A percentile compares a stretch with the other conserved stretches of the same genome.
Evolutionary conservation across 2,888 invertebrate species (phyloP).

Genomic region (Megalurothrips usitatus): DNA sequence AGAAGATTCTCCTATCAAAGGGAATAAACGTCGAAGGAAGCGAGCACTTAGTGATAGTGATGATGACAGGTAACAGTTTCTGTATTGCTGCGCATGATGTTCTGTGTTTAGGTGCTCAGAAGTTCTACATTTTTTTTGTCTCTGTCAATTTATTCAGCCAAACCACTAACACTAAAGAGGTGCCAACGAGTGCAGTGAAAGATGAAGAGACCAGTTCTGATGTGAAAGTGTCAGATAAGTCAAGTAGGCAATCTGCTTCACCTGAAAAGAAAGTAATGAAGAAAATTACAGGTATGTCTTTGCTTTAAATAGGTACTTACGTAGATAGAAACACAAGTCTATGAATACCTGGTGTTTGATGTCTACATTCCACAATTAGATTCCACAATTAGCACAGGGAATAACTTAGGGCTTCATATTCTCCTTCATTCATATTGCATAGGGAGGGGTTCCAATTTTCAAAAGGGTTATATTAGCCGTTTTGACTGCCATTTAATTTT

Average conservation of each 20-base stretch:
- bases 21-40: not conserved
- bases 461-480: too few species aligned
- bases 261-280: not conserved
- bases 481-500: not conserved
- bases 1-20: not conserved
- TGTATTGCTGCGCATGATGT: too few species aligned
- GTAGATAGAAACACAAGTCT: too few species aligned
- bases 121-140: too few species aligned
- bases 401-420: not conserved
- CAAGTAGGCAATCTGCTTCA: not conserved
- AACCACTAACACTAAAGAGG: too few species aligned
- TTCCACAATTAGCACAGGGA: too few species aligned
- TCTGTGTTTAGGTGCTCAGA: too few species aligned
- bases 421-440: not conserved
- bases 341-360: too few species aligned
- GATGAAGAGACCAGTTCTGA: not conserved
- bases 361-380: too few species aligned
- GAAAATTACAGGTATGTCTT: not conserved
- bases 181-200: not conserved
- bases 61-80: not conserved
- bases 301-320: too few species aligned
- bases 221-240: not conserved
- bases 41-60: conserved; percentile 9
- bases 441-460: too few species aligned
- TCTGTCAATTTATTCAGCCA: too few species aligned